phyloP scores from a whole-genome alignment of 2,113 vertebrate genomes.

The Cathartes aura region DNA sequence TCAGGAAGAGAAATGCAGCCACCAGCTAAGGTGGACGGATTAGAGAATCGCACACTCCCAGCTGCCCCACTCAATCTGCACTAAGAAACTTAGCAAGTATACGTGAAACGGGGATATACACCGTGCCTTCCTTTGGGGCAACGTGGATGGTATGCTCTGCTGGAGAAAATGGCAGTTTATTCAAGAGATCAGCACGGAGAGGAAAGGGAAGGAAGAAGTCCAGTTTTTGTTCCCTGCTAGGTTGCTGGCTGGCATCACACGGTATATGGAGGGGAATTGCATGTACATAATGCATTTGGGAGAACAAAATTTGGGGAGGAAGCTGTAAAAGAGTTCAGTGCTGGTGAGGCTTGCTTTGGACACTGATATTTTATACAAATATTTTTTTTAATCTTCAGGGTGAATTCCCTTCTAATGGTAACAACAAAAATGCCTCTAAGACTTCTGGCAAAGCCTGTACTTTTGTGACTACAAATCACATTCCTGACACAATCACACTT shows the following conservation, averaged over 20 bases:
- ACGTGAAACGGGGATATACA: accelerated
- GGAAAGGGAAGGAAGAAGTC: background rate
- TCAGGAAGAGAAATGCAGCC: background rate
- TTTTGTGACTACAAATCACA: conserved; percentile 4
- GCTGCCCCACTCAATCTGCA: background rate
- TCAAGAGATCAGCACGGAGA: background rate
- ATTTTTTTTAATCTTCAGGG: background rate
- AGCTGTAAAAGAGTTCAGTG: background rate
- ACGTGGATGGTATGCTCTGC: background rate
- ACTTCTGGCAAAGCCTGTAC: background rate
- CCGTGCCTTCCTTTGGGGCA: accelerated
- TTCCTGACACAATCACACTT: background rate
- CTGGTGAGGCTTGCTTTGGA: background rate
- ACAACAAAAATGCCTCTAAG: background rate
- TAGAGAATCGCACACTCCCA: background rate
- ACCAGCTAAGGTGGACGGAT: background rate
- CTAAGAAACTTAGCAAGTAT: background rate
- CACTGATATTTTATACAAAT: background rate
- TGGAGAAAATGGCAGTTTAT: background rate
- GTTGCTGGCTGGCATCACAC: background rate
- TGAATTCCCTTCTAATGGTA: background rate
- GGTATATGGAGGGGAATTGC: background rate
- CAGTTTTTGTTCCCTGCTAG: accelerated
- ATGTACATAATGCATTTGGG: background rate
- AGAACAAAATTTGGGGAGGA: background rate